A percentile compares a stretch with the other conserved stretches of the same genome.
Conservation (phyloP, 2,888 invertebrate species). For the Ichneumon xanthorius region DNA sequence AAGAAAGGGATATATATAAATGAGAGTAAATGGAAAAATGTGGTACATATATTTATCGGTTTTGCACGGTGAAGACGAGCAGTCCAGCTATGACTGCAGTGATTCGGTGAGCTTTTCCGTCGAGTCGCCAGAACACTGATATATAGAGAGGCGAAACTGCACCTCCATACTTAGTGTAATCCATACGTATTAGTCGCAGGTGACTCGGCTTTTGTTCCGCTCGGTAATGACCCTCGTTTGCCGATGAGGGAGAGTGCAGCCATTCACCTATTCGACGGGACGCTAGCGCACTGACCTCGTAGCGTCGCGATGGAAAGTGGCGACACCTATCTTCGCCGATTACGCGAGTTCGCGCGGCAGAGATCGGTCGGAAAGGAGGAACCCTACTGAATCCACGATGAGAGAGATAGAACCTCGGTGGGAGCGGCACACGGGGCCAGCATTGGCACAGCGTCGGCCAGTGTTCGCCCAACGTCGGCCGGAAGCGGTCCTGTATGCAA, state of each 20-base stretch:
- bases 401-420: not conserved
- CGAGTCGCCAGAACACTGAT: slow-evolving; percentile 3
- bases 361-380: not conserved
- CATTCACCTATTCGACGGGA: not conserved
- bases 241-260: slow-evolving; percentile 33
- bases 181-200: slow-evolving; percentile 64
- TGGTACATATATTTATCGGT: not conserved
- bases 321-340: not conserved
- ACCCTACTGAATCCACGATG: slow-evolving; percentile 1
- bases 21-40: not conserved
- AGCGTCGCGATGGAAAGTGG: not conserved
- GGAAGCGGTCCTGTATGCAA: not conserved
- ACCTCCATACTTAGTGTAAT: slow-evolving; percentile 45
- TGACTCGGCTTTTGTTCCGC: slow-evolving; percentile 51
- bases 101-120: slow-evolving; percentile 23
- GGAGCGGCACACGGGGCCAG: not conserved
- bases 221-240: slow-evolving; percentile 38
- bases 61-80: not conserved
- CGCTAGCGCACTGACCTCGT: not conserved
- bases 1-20: slow-evolving; percentile 11
- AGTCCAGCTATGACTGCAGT: not conserved
- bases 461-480: not conserved
- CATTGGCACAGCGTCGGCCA: not conserved
- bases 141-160: not conserved
- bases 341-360: not conserved